These are phyloP conservation scores for Aphelocoma californica DNA, from an alignment of 2,797 vertebrate genomes.

Conservation along the genomic window DNA sequence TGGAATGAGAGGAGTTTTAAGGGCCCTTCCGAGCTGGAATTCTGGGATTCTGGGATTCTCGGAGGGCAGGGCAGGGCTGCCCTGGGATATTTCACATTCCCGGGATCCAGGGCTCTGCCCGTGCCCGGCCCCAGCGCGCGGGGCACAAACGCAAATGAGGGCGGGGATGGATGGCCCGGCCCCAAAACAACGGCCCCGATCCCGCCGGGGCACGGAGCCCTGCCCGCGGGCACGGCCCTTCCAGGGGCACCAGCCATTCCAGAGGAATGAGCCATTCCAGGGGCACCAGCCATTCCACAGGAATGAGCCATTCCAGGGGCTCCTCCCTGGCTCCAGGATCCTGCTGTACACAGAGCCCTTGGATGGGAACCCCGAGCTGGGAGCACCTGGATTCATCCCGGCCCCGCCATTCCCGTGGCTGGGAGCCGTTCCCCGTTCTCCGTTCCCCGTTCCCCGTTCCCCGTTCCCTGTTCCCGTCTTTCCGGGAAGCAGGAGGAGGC, in stretches of 20 bases:
- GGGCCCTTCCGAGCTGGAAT: background rate
- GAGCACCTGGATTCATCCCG: accelerated
- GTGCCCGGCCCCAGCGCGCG: accelerated
- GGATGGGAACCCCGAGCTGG: background rate
- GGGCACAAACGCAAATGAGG: background rate
- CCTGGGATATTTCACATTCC: background rate
- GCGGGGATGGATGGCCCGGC: too few relatives aligned
- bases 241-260: too few relatives aligned
- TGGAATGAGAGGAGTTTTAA: background rate
- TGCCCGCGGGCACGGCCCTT: background rate
- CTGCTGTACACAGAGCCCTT: background rate
- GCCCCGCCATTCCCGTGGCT: accelerated
- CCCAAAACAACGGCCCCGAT: background rate
- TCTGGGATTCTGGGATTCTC: background rate
- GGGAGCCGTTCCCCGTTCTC: background rate
- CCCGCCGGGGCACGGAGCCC: background rate
- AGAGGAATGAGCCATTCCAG: background rate
- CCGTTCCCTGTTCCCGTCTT: background rate
- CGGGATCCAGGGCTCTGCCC: background rate
- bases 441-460: too few relatives aligned
- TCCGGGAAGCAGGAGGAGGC: background rate
- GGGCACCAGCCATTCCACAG: background rate
- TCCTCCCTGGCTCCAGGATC: background rate
- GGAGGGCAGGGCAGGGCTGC: background rate
- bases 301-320: background rate